Base-by-base conservation (phyloP, 1,140 invertebrate genomes). In the Asbolus verrucosus region DNA sequence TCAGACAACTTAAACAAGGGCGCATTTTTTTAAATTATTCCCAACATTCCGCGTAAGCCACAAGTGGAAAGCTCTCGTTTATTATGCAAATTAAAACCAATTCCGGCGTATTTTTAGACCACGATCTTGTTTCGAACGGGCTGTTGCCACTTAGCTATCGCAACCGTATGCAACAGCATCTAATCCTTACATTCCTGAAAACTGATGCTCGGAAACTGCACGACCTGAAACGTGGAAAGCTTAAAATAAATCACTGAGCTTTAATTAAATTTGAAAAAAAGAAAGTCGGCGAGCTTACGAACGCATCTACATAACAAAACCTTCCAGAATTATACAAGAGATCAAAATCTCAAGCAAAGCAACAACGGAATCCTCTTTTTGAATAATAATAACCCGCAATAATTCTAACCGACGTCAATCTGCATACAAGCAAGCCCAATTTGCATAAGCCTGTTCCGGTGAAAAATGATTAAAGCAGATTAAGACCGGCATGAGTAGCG, bases 1-100 rank as follows among this genome's bases (percentile, higher is more conserved):
- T 54, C 21, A 54, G 46, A 54, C 46, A 54, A 54, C 19, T 54
- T 54, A 54, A 54, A 54, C 46, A 54, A 54, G 46, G 21, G 46
- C 19, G 21, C 11, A 11, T 27, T 54, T 54, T 13, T 24, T 11
- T 19, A 24, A 36, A 36, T 36, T 36, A 27, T 27, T 8, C 24
- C 24, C 41, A 16, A 46, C 15, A 46, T 46, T 19, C 16, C 16
- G 41, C 8, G 14, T 6, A 24, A 19, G 19, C 46, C 21, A 54
- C 46, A 54, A 54, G 39, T 43, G 15, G 33, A 43, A 43, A 43
- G 46, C 46, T 54, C 21, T 54, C 46, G 46, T 54, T 54, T 54
- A 54, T 54, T 54, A 54, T 54, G 46, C 46, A 54, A 54, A 54
- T 54, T 54, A 24, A 27, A 54, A 24, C 24, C 46, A 54, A 54